These are phyloP conservation scores for Luscinia megarhynchos DNA, from an alignment of 2,797 vertebrate genomes.

Conservation along the genomic window DNA sequence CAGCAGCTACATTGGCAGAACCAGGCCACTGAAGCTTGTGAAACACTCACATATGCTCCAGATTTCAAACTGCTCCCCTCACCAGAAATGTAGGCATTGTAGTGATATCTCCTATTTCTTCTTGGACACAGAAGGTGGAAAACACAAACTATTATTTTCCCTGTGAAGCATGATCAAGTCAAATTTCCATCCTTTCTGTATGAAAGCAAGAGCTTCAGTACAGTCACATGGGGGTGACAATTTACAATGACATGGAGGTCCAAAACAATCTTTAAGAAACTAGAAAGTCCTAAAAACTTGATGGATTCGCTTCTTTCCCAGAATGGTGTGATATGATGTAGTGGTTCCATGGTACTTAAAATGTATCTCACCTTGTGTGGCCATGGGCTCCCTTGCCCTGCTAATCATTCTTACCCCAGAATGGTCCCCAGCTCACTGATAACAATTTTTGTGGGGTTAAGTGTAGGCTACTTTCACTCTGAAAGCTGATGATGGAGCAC, in stretches of 20 bases:
- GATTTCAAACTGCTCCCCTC: neutral
- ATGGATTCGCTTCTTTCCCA: neutral
- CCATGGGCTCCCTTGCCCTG: neutral
- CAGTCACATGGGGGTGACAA: neutral
- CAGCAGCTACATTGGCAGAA: neutral
- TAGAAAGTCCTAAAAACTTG: neutral
- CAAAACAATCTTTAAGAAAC: neutral
- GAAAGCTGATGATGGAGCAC: neutral
- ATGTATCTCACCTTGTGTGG: neutral
- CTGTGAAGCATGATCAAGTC: neutral
- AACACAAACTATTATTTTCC: neutral
- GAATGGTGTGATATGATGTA: neutral
- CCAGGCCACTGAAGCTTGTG: neutral
- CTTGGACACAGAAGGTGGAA: neutral
- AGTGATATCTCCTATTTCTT: neutral
- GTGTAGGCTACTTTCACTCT: neutral
- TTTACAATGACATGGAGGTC: neutral
- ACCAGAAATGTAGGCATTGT: neutral
- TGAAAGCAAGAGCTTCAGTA: neutral
- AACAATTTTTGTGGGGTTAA: neutral
- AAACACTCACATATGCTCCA: neutral
- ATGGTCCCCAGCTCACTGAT: neutral
- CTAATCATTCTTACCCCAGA: neutral
- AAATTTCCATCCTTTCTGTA: neutral
- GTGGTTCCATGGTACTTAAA: neutral